phyloP scores from a whole-genome alignment of 2,888 invertebrate species.

The Caenorhabditis parvicauda region DNA sequence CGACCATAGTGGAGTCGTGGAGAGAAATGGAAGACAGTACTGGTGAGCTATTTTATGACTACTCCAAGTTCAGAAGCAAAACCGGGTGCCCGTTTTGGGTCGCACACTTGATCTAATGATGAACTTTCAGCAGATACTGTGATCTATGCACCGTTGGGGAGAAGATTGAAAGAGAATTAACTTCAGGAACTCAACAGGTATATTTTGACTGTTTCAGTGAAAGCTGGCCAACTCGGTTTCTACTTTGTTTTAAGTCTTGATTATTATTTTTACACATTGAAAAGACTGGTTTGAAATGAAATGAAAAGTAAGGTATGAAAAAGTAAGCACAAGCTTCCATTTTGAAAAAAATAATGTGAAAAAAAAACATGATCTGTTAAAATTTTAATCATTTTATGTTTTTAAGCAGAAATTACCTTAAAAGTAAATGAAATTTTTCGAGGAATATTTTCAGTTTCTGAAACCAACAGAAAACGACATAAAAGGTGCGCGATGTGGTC shows the following conservation, averaged over 20 bases:
- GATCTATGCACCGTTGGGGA: conserved; percentile 56
- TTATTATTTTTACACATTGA: no score
- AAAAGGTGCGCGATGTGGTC: conserved; percentile 24
- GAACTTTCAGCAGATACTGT: conserved; percentile 55
- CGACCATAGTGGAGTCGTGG: conserved; percentile 57
- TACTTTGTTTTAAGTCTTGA: no score
- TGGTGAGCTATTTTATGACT: conserved; percentile 33
- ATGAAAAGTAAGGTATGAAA: no score
- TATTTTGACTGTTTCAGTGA: no score
- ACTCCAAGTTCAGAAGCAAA: neutral
- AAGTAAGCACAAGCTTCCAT: neutral
- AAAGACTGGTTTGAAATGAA: no score
- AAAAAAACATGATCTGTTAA: neutral
- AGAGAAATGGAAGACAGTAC: conserved; percentile 57
- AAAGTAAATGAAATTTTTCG: neutral
- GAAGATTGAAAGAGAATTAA: conserved; percentile 53
- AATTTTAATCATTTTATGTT: neutral
- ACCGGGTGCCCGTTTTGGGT: neutral
- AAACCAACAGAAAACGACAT: conserved; percentile 16
- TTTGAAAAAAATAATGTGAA: neutral
- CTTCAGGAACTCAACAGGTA: conserved; percentile 31
- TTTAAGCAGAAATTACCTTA: no score
- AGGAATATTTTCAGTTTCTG: conserved; percentile 18
- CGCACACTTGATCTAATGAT: neutral
- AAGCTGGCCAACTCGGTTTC: no score